Evolutionary conservation across 2,888 invertebrate species (phyloP), one percentile per base, ranked within the genome.

Genomic region (Melanotus villosus): DNA sequence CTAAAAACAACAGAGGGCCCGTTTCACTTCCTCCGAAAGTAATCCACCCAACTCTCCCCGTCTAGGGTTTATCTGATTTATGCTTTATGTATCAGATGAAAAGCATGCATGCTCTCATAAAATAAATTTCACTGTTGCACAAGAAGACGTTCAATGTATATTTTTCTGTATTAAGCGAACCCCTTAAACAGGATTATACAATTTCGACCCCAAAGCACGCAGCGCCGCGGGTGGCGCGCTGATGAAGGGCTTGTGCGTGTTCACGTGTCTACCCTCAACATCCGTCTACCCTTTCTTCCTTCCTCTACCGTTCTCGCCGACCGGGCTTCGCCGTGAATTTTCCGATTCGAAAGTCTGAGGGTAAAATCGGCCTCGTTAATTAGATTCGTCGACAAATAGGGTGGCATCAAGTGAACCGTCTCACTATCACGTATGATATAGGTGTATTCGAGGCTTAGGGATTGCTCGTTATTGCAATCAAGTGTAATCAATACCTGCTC

Each of bases 201-300:
- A 69, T 69, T 69, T 69, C 65, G 54, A 65, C 68, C 65, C 68
- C 68, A 64, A 60, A 69, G 68, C 68, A 69, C 64, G 68, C 68
- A 69, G 56, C 68, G 65, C 68, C 64, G 68, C 68, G 68, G 68
- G 68, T 69, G 68, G 68, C 43, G 43, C 64, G 47, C 63, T 69
- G 68, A 69, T 69, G 68, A 69, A 69, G 68, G 68, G 68, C 68
- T 69, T 69, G 68, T 69, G 68, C 68, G 68, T 69, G 68, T 69
- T 69, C 68, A 69, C 68, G 68, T 65, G 68, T 65, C 64, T 56
- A 68, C 64, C 64, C 65, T 57, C 50, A 59, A 65, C 68, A 69
- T 69, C 65, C 68, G 64, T 68, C 68, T 68, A 68, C 63, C 68
- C 68, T 68, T 64, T 68, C 63, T 58, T 64, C 45, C 58, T 62